phyloP scores from a whole-genome alignment of 1,140 invertebrate species.

The Elymnias hypermnestra region DNA sequence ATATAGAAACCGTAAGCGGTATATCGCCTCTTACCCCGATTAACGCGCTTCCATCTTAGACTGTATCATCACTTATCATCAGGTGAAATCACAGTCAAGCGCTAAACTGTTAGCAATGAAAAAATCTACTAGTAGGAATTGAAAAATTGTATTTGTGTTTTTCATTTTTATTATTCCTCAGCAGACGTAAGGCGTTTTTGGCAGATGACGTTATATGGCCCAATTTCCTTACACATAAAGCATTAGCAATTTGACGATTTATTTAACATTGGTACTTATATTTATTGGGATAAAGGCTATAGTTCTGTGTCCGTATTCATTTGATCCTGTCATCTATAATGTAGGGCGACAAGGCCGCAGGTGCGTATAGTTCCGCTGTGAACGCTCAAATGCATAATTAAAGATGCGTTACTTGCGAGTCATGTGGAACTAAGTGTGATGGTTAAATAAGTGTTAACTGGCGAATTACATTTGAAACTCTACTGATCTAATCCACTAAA shows the following conservation, averaged over 20 bases:
- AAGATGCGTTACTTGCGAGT: conserved; percentile 3
- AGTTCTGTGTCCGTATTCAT: background rate
- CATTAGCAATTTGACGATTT: no score
- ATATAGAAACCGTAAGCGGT: no score
- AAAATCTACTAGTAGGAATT: no score
- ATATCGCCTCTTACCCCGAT: no score
- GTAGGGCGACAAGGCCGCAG: conserved; percentile 1
- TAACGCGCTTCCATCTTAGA: no score
- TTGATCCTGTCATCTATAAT: conserved; percentile 3
- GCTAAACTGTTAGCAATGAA: no score
- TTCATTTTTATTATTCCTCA: background rate
- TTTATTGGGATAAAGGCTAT: background rate
- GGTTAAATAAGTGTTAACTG: background rate
- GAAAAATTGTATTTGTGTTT: background rate
- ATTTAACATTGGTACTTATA: no score
- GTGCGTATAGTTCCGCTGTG: conserved; percentile 3
- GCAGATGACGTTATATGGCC: background rate
- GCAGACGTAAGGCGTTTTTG: conserved; percentile 1
- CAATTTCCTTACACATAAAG: background rate
- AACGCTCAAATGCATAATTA: conserved; percentile 4
- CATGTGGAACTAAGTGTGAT: conserved; percentile 1
- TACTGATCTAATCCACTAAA: no score
- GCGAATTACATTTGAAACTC: background rate
- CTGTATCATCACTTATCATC: no score
- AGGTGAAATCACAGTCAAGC: no score